Evolutionary conservation across 2,888 invertebrate genomes (phyloP).

Genomic region (Aquatica leii): DNA sequence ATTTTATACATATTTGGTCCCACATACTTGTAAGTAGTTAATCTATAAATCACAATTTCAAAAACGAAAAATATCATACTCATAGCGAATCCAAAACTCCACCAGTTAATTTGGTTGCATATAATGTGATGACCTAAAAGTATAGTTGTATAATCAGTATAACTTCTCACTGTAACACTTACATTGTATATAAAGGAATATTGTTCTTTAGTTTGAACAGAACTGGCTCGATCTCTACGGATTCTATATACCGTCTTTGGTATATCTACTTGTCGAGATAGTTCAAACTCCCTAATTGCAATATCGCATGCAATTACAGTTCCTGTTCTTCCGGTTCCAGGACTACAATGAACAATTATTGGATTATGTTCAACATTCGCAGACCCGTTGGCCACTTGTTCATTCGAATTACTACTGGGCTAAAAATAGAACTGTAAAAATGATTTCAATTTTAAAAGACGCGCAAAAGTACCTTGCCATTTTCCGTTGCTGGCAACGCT

Average conservation of each 20-base stretch:
- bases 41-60: conserved; percentile 26
- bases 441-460: background rate
- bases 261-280: conserved; percentile 82
- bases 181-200: conserved; percentile 94
- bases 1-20: conserved; percentile 19
- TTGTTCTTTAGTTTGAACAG: conserved; percentile 91
- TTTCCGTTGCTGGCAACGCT: conserved; percentile 21
- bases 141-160: conserved; percentile 23
- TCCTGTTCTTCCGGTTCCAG: conserved; percentile 90
- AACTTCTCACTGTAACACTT: conserved; percentile 25
- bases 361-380: conserved; percentile 67
- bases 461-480: conserved; percentile 21
- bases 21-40: background rate
- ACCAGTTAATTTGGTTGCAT: conserved; percentile 84
- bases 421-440: conserved; percentile 7
- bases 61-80: conserved; percentile 35
- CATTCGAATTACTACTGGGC: background rate
- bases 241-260: conserved; percentile 85
- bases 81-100: conserved; percentile 69
- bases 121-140: conserved; percentile 80
- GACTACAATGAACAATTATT: conserved; percentile 85
- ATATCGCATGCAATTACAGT: conserved; percentile 87
- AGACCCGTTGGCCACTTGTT: conserved; percentile 42
- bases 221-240: conserved; percentile 86
- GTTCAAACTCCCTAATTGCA: conserved; percentile 86